phyloP scores from a whole-genome alignment of 2,797 vertebrate genomes.

The Tragopan temminckii region DNA sequence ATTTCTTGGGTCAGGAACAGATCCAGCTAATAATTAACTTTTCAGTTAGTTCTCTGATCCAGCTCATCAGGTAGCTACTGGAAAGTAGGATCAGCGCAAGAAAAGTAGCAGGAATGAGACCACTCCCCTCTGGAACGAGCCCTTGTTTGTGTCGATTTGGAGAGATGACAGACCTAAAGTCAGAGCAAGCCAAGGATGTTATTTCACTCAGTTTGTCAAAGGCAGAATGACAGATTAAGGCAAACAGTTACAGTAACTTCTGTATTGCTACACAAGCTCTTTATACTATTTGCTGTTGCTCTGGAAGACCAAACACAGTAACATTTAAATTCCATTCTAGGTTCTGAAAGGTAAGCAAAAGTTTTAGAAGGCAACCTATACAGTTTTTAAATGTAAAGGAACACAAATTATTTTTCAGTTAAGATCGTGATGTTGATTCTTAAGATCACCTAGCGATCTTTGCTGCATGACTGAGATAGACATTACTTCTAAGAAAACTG shows the following conservation, averaged over 20 bases:
- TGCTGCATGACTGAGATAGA: neutral
- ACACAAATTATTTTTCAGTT: neutral
- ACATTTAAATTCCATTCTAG: neutral
- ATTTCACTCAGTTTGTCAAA: neutral
- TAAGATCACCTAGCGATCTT: neutral
- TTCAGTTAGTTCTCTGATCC: neutral
- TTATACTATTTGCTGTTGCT: neutral
- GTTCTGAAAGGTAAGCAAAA: neutral
- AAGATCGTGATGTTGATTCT: neutral
- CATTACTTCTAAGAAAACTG: neutral
- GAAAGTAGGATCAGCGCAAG: neutral
- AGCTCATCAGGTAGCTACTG: neutral
- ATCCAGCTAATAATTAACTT: neutral
- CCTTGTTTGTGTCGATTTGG: neutral
- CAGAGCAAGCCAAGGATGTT: neutral
- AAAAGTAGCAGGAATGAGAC: neutral
- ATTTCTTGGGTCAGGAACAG: neutral
- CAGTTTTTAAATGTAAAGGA: neutral
- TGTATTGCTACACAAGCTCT: accelerated
- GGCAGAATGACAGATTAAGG: constrained; percentile 12
- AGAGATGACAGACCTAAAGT: neutral
- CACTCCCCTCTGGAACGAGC: neutral
- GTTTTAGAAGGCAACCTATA: neutral
- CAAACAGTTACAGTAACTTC: neutral
- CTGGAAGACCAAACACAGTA: neutral